Base-by-base conservation (phyloP, 1,140 invertebrate species). In the Leptopilina boulardi region DNA sequence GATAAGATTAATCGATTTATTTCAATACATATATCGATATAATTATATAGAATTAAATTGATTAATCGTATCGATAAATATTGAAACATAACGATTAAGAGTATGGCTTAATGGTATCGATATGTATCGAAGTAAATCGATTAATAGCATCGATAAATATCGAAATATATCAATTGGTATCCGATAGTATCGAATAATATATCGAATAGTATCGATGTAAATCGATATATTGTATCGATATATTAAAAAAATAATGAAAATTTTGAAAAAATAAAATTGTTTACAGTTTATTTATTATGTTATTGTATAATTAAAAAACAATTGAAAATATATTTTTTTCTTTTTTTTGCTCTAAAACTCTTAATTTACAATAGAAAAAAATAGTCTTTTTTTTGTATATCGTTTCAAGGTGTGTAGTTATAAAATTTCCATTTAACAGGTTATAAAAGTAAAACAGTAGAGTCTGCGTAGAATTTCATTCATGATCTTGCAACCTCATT, bases 401-500 rank as follows among this genome's bases (percentile, higher is more conserved):
- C 3, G 18, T 54, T 51, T 15, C 51, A 9, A 54, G 18, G 21
- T 54, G 18, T 21, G 8, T 18, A 19, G 21, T 19, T 19, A 54
- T 54, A 19, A 11, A 21, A 19, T 66, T 66, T 66, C 1, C 26
- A 66, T 66, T n/a, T 15, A 34, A 66, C 59, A n/a, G 5, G 15
- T 30, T 66, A n/a, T 66, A 66, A 66, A 34, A 38, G 34, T 38
- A 34, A 30, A 11, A 66, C 26, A 66, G 59, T 23, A 66, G 23
- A 26, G 23, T 26, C 59, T 26, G 23, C 21, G 26, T 66, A 66
- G 59, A 66, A 66, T 66, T 66, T 66, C 59, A 66, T 66, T 66
- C 59, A 66, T 66, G 26, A 66, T 66, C 59, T 66, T 66, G 59
- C 26, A 66, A 66, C 59, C 59, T 66, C 59, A 66, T 66, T 66